Percentiles rank a stretch among this genome's conserved stretches.
Conservation (phyloP, 2,888 invertebrate genomes). For the Dicyrtoma fusca region DNA sequence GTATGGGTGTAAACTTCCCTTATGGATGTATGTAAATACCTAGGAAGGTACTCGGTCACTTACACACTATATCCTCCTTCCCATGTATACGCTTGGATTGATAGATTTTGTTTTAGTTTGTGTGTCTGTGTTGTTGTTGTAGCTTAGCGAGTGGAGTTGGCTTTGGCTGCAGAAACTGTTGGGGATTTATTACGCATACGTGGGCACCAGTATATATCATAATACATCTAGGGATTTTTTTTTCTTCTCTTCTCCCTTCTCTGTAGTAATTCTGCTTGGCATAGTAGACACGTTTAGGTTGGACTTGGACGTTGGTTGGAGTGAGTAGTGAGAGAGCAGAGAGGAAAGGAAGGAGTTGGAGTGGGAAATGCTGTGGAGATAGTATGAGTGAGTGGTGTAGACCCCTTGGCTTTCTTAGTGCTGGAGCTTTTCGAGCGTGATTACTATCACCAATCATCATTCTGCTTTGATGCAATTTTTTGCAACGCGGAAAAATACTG, state of each 20-base stretch:
- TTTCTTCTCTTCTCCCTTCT: neutral
- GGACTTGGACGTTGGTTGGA: neutral
- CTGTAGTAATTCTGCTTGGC: neutral
- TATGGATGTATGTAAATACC: too few species aligned
- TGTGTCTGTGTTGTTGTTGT: neutral
- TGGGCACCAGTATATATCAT: too few species aligned
- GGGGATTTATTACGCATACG: neutral
- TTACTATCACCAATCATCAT: constrained; percentile 27
- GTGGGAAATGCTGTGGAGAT: too few species aligned
- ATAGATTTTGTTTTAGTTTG: neutral
- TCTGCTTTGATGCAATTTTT: constrained; percentile 36
- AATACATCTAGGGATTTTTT: neutral
- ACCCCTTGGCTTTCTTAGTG: neutral
- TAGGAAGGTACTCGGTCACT: too few species aligned
- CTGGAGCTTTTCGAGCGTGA: constrained; percentile 24
- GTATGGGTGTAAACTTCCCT: too few species aligned
- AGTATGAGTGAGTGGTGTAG: neutral
- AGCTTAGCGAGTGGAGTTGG: neutral
- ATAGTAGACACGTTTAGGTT: neutral
- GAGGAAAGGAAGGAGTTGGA: neutral
- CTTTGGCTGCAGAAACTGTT: neutral
- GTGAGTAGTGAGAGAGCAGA: neutral
- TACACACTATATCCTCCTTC: too few species aligned
- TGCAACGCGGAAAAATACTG: constrained; percentile 33
- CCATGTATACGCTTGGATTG: too few species aligned